Conservation (phyloP, 1,140 invertebrate genomes). For the Brachionus koreanus region DNA sequence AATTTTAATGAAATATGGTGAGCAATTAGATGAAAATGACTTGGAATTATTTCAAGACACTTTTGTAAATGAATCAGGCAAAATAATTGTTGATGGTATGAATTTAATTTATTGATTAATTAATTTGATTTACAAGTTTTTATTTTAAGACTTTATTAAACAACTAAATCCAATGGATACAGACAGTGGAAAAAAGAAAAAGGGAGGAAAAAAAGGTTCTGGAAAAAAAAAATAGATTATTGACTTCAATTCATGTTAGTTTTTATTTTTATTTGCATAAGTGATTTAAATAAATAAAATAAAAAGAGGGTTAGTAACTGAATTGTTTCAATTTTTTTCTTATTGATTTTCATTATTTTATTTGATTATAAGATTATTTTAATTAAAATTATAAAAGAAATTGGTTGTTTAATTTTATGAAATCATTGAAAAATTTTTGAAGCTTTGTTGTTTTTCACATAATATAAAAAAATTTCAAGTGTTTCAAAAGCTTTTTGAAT, state of each 20-base stretch:
- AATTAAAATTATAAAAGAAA: no score
- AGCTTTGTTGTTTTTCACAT: no score
- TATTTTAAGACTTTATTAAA: conserved; percentile 32
- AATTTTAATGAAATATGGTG: conserved; percentile 37
- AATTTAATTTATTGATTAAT: neutral
- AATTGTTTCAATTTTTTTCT: neutral
- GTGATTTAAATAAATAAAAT: neutral
- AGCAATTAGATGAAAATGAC: conserved; percentile 35
- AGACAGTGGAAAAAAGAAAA: conserved; percentile 1
- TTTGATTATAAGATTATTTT: neutral
- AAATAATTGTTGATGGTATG: conserved; percentile 40
- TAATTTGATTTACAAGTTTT: neutral
- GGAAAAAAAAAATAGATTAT: neutral
- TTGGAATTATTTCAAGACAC: conserved; percentile 10
- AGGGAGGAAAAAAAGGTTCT: neutral
- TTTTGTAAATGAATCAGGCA: neutral
- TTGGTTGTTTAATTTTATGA: no score
- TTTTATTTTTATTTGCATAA: neutral
- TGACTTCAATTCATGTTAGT: neutral
- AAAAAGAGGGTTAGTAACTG: neutral
- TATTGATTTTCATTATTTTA: neutral
- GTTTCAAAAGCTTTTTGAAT: no score
- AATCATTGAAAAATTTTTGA: no score
- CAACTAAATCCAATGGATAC: conserved; percentile 1
- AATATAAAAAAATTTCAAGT: no score